Evolutionary conservation across 1,140 invertebrate species (phyloP).

Genomic region (Periplaneta americana): DNA sequence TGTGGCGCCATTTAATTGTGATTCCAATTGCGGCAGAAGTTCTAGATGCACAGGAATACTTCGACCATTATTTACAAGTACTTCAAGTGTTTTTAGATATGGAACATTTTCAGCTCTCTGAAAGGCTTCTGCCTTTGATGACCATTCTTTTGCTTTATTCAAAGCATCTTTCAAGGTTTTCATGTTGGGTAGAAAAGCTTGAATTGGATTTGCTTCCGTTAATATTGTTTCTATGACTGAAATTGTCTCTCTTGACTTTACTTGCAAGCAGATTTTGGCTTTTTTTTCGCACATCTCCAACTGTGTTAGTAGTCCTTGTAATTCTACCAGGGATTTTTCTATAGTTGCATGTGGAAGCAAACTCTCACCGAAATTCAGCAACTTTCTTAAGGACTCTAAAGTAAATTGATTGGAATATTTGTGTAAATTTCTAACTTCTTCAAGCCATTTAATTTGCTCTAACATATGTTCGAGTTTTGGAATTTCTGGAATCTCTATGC

Average conservation of each 20-base stretch:
- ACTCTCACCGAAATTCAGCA: constrained; percentile 62
- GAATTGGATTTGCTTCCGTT: constrained; percentile 66
- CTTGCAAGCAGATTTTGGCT: constrained; percentile 61
- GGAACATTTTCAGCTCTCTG: constrained; percentile 62
- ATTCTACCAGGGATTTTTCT: constrained; percentile 64
- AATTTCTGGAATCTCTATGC: constrained; percentile 49
- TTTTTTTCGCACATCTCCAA: constrained; percentile 84
- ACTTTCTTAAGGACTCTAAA: constrained; percentile 62
- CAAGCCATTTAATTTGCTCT: constrained; percentile 62
- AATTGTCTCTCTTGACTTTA: constrained; percentile 33
- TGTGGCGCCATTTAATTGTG: constrained; percentile 69
- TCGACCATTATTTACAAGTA: constrained; percentile 67
- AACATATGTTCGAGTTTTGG: constrained; percentile 41
- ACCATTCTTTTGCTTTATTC: constrained; percentile 80
- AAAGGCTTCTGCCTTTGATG: constrained; percentile 49
- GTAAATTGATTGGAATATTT: constrained; percentile 44
- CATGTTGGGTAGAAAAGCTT: constrained; percentile 75
- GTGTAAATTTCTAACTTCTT: constrained; percentile 46
- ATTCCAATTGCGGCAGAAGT: constrained; percentile 68
- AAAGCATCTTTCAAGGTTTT: constrained; percentile 67
- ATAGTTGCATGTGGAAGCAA: constrained; percentile 68
- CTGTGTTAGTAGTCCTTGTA: constrained; percentile 62
- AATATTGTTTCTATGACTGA: constrained; percentile 65
- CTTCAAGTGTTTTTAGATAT: constrained; percentile 80
- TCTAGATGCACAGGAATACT: constrained; percentile 74